Conservation (phyloP, 1,140 invertebrate genomes). For the Galendromus occidentalis region DNA sequence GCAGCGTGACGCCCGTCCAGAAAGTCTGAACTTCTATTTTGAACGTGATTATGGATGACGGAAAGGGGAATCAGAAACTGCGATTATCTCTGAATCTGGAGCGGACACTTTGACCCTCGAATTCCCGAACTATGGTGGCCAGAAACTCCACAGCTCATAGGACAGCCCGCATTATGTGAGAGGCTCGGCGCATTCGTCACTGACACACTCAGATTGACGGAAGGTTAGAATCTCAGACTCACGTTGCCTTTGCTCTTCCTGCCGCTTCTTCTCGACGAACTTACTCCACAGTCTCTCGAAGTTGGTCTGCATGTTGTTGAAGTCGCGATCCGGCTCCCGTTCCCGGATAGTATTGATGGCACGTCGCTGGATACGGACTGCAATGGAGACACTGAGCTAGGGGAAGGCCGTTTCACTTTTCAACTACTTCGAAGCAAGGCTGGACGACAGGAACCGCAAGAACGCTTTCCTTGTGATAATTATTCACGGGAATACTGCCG, state of each 20-base stretch:
- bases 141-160: too few species aligned
- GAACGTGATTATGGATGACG: too few species aligned
- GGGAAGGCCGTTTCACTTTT: background rate
- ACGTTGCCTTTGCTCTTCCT: slow-evolving; percentile 8
- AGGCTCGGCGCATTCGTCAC: too few species aligned
- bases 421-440: background rate
- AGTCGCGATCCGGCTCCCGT: background rate
- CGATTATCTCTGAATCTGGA: too few species aligned
- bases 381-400: background rate
- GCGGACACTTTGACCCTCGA: too few species aligned
- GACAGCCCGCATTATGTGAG: too few species aligned
- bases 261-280: slow-evolving; percentile 6
- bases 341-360: slow-evolving; percentile 6
- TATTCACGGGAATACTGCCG: background rate
- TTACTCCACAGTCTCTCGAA: slow-evolving; percentile 9
- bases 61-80: too few species aligned
- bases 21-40: too few species aligned
- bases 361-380: background rate
- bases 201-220: background rate
- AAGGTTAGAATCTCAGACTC: background rate
- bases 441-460: background rate
- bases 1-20: too few species aligned
- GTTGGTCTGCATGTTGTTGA: slow-evolving; percentile 9
- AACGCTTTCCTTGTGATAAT: too few species aligned
- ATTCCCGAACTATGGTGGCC: too few species aligned